Conservation (phyloP, 2,888 invertebrate species). For the Athalia rosae region DNA sequence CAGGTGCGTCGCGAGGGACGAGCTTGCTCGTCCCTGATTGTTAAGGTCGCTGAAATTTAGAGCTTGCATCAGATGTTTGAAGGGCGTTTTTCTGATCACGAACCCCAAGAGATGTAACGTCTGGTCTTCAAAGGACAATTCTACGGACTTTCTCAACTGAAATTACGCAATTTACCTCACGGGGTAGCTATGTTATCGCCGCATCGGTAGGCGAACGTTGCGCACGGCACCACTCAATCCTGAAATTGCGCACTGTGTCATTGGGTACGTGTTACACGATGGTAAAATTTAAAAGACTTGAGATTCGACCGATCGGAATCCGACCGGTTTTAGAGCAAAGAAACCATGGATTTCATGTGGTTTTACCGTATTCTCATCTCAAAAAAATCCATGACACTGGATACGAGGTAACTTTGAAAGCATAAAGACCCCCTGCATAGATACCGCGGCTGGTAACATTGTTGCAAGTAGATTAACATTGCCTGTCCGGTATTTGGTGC, state of each 20-base stretch:
- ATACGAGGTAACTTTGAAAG: not conserved
- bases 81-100: too few relatives aligned
- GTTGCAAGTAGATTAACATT: not conserved
- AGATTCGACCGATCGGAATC: conserved; percentile 5
- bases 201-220: conserved; percentile 27
- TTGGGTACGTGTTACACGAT: conserved; percentile 43
- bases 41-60: too few relatives aligned
- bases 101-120: too few relatives aligned
- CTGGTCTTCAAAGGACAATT: too few relatives aligned
- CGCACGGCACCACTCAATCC: conserved; percentile 53
- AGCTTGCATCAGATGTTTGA: too few relatives aligned
- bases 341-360: too few relatives aligned
- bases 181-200: conserved; percentile 17
- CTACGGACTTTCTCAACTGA: too few relatives aligned
- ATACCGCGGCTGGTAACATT: conserved; percentile 26
- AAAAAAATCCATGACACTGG: not conserved
- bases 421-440: not conserved
- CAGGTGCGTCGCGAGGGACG: too few relatives aligned
- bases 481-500: conserved; percentile 49
- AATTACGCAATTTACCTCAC: not conserved
- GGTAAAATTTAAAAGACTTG: conserved; percentile 48
- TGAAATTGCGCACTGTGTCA: conserved; percentile 14
- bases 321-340: too few relatives aligned
- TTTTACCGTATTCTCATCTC: too few relatives aligned
- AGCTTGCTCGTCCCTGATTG: too few relatives aligned